Conservation (phyloP, 2,888 invertebrate species). For the Erebia ligea region DNA sequence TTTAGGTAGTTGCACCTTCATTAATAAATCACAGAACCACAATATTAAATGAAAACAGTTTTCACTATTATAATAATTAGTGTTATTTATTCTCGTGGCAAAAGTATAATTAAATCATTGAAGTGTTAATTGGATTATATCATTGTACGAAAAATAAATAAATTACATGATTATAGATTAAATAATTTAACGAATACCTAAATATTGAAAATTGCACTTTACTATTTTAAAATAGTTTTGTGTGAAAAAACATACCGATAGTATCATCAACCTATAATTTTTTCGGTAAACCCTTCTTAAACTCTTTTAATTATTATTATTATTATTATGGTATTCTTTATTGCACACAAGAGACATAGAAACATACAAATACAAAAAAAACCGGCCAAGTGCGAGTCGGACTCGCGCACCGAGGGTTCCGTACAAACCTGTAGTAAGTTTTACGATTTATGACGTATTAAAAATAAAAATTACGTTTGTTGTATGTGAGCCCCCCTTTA, state of each 20-base stretch:
- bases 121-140: neutral
- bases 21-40: conserved; percentile 6
- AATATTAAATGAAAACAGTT: conserved; percentile 11
- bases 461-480: too few relatives aligned
- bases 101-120: conserved; percentile 6
- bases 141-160: neutral
- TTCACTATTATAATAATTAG: conserved; percentile 11
- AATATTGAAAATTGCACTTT: neutral
- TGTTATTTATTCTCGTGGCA: conserved; percentile 1
- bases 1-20: conserved; percentile 9
- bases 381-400: too few relatives aligned
- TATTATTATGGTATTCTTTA: too few relatives aligned
- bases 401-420: too few relatives aligned
- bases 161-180: neutral
- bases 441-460: too few relatives aligned
- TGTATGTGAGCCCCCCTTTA: too few relatives aligned
- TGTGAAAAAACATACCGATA: neutral
- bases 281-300: too few relatives aligned
- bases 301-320: too few relatives aligned
- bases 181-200: neutral
- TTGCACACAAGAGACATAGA: too few relatives aligned
- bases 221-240: neutral
- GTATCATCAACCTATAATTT: too few relatives aligned
- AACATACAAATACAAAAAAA: too few relatives aligned
- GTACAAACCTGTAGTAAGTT: too few relatives aligned